phyloP scores from a whole-genome alignment of 2,113 vertebrate species.

The Sorex araneus region DNA sequence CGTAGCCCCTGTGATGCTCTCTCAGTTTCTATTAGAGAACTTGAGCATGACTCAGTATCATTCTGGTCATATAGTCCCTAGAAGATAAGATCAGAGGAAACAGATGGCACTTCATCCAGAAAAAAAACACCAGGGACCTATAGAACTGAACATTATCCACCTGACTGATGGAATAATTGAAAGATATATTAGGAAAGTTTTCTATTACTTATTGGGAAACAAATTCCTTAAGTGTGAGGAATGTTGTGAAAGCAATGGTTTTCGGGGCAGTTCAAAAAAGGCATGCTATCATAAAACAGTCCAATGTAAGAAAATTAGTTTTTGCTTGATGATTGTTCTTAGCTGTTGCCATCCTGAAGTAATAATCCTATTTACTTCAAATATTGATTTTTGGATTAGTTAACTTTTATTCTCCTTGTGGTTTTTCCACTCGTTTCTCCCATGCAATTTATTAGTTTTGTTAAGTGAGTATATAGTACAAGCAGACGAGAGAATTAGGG shows the following conservation, averaged over 20 bases:
- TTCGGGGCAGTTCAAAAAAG: background rate
- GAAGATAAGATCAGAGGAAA: background rate
- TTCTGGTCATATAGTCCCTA: too few relatives aligned
- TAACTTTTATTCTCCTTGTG: background rate
- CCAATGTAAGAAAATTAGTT: slow-evolving; percentile 1
- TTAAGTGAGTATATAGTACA: slow-evolving; percentile 58
- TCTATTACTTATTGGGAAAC: background rate
- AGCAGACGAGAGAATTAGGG: slow-evolving; percentile 39
- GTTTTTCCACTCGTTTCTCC: slow-evolving; percentile 47
- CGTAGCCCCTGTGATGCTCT: accelerated
- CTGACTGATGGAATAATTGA: background rate
- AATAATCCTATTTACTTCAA: slow-evolving; percentile 66
- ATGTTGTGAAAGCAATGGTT: background rate
- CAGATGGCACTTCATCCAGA: background rate
- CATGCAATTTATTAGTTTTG: slow-evolving; percentile 62
- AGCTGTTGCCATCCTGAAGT: slow-evolving; percentile 32
- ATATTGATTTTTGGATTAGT: slow-evolving; percentile 73
- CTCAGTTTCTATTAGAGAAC: background rate
- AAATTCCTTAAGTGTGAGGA: background rate
- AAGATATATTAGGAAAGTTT: background rate
- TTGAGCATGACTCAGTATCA: background rate
- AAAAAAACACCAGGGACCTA: background rate
- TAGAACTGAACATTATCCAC: background rate
- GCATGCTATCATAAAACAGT: background rate
- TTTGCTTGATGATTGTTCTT: slow-evolving; percentile 51